Base-by-base conservation (phyloP, 2,888 invertebrate species). In the Orchestes rusci region DNA sequence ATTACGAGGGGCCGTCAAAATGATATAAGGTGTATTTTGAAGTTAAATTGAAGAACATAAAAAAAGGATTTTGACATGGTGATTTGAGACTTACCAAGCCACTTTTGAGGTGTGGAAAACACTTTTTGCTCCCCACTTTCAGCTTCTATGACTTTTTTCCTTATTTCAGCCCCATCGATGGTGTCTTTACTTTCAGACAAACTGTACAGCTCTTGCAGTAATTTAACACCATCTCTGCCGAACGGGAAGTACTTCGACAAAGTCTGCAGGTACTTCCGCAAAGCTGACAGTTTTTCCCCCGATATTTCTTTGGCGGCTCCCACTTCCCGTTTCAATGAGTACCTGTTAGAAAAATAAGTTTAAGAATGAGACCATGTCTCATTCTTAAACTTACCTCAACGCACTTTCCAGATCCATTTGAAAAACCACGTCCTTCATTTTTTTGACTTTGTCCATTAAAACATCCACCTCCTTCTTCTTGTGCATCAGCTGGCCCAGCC, bases 391-490 rank as follows among this genome's bases (percentile, higher is more conserved):
- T 20, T 35, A 50, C 50, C 48, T 48, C n/a, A 97, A 66, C 0
- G 90, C 84, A 58, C 84, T 86, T 67, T 93, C 90, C 45, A 97
- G 67, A 69, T 97, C 97, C 52, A 81, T 78, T 68, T 89, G 86
- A 65, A 87, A 90, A 1, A 94, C 75, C 3, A 74, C 65, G 63
- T 85, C 80, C 20, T 69, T 68, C 57, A 65, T 64, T 51, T 59
- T 59, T 37, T 66, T 69, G 8, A 68, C 59, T 47, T 62, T 62
- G 29, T 65, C 58, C 28, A 60, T 54, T 33, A 68, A 55, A 36
- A 59, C 62, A 52, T 61, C 56, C 15, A 54, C 53, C 40, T 61
- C 61, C 29, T 57, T 54, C 13, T 42, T 38, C 18, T 37, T 34
- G 63, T 61, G 50, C 58, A 56, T 44, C 58, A 55, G 20, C 63